These are phyloP conservation scores for Achatina immaculata DNA, from an alignment of 1,140 invertebrate genomes.

Conservation along the genomic window DNA sequence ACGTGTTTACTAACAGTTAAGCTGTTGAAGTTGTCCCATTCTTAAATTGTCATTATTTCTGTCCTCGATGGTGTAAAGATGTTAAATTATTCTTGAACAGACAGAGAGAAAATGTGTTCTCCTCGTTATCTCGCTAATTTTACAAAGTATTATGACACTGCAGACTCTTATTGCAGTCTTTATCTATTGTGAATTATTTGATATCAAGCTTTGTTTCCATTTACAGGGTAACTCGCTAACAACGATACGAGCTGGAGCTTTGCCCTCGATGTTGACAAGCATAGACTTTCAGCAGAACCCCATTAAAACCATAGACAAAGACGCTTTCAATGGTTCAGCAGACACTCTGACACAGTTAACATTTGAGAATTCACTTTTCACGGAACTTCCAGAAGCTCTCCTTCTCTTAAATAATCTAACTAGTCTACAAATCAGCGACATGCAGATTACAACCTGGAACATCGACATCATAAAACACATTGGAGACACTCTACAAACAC, in stretches of 20 bases:
- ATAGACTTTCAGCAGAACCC: background rate
- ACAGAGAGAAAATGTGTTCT: too few species aligned
- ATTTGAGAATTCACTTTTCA: background rate
- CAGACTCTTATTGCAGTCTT: too few species aligned
- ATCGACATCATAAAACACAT: background rate
- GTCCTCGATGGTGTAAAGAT: too few species aligned
- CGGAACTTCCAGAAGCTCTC: background rate
- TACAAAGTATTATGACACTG: too few species aligned
- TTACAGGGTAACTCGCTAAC: background rate
- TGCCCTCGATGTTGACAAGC: background rate
- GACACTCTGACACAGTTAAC: background rate
- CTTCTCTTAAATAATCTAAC: background rate
- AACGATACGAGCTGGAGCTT: background rate
- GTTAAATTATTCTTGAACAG: too few species aligned
- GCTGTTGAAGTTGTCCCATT: too few species aligned
- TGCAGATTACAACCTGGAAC: background rate
- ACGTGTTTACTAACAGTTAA: too few species aligned
- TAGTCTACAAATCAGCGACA: background rate
- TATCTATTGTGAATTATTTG: too few species aligned
- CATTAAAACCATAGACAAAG: background rate
- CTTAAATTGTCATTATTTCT: too few species aligned
- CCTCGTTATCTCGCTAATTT: too few species aligned
- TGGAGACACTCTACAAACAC: background rate
- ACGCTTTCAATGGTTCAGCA: background rate
- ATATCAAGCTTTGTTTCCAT: too few species aligned